These are phyloP conservation scores for Pardalotus punctatus DNA, from an alignment of 2,113 vertebrate genomes.

Conservation along the genomic window DNA sequence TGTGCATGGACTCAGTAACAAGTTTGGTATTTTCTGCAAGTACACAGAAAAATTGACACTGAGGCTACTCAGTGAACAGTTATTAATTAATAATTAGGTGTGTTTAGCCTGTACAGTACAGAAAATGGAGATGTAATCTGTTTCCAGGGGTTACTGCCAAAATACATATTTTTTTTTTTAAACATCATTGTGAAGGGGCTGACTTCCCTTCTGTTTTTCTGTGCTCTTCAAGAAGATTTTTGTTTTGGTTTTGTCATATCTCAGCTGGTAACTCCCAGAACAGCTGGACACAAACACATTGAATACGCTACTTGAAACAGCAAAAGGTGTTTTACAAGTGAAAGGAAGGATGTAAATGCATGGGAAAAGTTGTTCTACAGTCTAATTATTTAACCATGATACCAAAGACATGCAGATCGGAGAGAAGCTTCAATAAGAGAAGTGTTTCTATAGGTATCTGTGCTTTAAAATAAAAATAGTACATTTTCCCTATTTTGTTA, in stretches of 20 bases:
- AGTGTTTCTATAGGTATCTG: background rate
- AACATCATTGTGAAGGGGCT: background rate
- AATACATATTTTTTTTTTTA: background rate
- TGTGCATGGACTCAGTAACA: background rate
- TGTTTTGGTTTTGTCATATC: background rate
- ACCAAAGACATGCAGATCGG: background rate
- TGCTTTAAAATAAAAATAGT: background rate
- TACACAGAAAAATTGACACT: rapidly evolving
- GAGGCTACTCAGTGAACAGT: background rate
- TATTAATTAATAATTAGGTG: background rate
- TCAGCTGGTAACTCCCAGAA: background rate
- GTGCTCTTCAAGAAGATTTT: background rate
- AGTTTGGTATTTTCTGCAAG: background rate
- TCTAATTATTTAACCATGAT: background rate
- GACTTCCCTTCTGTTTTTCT: background rate
- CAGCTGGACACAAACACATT: background rate
- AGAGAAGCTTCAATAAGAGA: background rate
- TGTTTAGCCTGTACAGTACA: background rate
- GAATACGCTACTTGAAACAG: background rate
- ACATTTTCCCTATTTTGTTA: background rate
- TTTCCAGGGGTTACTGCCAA: background rate
- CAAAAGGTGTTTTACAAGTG: background rate
- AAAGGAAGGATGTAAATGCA: background rate
- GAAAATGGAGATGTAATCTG: background rate
- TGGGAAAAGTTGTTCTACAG: background rate